Evolutionary conservation across 2,113 vertebrate species (phyloP), one percentile per base, ranked within the genome.

Genomic region (Petrocephalus zakoni): DNA sequence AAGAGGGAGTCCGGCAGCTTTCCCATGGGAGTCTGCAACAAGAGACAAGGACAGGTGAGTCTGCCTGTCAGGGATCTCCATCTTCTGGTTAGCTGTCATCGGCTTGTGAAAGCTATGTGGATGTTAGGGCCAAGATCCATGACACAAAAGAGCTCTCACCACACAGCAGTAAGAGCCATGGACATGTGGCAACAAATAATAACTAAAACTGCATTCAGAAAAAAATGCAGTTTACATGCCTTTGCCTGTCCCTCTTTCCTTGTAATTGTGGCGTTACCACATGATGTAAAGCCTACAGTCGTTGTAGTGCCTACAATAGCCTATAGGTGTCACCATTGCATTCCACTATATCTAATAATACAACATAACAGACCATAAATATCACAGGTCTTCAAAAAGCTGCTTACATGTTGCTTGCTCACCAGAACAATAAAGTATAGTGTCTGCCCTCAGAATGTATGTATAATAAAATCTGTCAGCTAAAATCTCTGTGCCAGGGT

Each of bases 91-190:
- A 42, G 89, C 91, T 93, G 92, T 93, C 93, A 92, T 93, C 92
- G 34, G 83, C 0, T 13, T 78, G 42, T 87, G 92, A 91, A 91
- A 89, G 88, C 88, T 91, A 90, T 89, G 89, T 52, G 85, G 85
- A 83, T 89, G 88, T 82, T 89, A 90, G 90, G 90, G 72, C 85
- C 89, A 87, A 89, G 90, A 91, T 89, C 49, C 84, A 81, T 61
- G 90, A 78, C 92, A 93, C 92, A 92, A 93, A 93, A 93, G 90
- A 64, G 55, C 88, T 85, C 87, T 89, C 91, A 90, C 91, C 92
- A 92, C 88, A 90, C 89, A 89, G 83, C 68, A 53, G 61, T n/a
- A 29, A 68, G n/a, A 68, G 25, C 61, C n/a, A 3, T 68, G 61
- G 10, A 68, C 11, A 0, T 68, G 61, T 68, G 9, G 22, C 83